Conservation (phyloP, 2,797 vertebrate genomes). For the Sus cebifrons region DNA sequence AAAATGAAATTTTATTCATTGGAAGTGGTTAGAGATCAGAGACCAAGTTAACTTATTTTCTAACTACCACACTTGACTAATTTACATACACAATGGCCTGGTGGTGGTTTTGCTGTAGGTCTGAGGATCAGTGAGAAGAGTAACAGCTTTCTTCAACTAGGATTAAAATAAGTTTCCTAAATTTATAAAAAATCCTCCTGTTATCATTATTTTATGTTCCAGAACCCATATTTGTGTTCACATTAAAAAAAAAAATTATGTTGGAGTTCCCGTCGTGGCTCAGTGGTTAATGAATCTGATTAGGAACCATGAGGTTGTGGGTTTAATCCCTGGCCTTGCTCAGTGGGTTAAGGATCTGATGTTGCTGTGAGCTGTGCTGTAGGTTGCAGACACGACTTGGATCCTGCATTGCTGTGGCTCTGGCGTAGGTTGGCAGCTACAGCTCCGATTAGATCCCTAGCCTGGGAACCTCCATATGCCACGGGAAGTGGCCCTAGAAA, state of each 20-base stretch:
- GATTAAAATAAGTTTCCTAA: constrained; percentile 12
- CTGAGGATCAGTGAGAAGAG: background rate
- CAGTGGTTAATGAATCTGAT: too few species aligned
- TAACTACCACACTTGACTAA: background rate
- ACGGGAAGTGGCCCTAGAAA: too few species aligned
- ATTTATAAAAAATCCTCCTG: background rate
- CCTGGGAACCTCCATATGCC: too few species aligned
- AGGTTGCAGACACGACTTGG: too few species aligned
- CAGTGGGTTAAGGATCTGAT: too few species aligned
- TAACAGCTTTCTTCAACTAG: background rate
- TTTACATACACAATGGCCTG: background rate
- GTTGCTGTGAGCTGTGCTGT: too few species aligned
- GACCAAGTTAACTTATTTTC: constrained; percentile 61
- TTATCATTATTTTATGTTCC: constrained; percentile 28
- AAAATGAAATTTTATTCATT: constrained; percentile 60
- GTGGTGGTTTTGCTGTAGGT: background rate
- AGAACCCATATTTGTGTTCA: background rate
- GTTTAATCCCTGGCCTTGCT: too few species aligned
- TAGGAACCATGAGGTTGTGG: too few species aligned
- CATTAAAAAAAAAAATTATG: background rate
- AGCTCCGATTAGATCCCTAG: too few species aligned
- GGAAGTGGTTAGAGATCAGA: constrained; percentile 31
- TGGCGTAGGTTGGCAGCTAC: too few species aligned
- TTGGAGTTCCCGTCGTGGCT: background rate
- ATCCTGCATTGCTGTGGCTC: too few species aligned